phyloP scores from a whole-genome alignment of 2,888 invertebrate species.

The Eretmocerus hayati region DNA sequence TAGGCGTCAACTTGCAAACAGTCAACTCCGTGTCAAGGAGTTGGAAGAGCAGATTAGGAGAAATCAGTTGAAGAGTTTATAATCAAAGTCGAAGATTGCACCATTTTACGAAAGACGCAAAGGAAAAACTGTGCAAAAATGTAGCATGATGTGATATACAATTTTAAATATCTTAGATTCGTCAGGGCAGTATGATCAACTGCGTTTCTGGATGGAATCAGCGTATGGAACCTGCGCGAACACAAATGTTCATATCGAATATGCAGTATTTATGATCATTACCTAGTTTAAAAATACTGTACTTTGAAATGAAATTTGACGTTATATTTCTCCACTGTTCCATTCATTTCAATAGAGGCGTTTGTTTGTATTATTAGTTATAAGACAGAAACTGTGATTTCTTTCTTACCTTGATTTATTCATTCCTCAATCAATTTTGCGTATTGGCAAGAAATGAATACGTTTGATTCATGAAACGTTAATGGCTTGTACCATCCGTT shows the following conservation, averaged over 20 bases:
- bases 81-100: too few species aligned
- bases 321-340: too few species aligned
- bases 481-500: constrained; percentile 1
- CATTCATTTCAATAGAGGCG: background rate
- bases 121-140: too few species aligned
- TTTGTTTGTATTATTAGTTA: background rate
- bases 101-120: too few species aligned
- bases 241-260: constrained; percentile 1
- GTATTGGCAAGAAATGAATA: constrained; percentile 5
- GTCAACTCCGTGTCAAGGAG: constrained; percentile 73
- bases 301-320: too few species aligned
- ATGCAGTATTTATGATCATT: constrained; percentile 7
- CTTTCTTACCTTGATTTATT: constrained; percentile 14
- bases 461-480: constrained; percentile 1
- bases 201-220: constrained; percentile 10
- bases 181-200: background rate
- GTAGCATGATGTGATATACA: too few species aligned
- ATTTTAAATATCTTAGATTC: too few species aligned
- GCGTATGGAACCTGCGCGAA: constrained; percentile 3
- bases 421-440: constrained; percentile 13
- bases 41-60: constrained; percentile 68
- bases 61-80: constrained; percentile 20
- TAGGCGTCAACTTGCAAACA: constrained; percentile 68
- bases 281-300: constrained; percentile 4
- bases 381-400: constrained; percentile 21